Evolutionary conservation across 2,797 vertebrate genomes (phyloP).

Genomic region (Sebastes matsubarae): DNA sequence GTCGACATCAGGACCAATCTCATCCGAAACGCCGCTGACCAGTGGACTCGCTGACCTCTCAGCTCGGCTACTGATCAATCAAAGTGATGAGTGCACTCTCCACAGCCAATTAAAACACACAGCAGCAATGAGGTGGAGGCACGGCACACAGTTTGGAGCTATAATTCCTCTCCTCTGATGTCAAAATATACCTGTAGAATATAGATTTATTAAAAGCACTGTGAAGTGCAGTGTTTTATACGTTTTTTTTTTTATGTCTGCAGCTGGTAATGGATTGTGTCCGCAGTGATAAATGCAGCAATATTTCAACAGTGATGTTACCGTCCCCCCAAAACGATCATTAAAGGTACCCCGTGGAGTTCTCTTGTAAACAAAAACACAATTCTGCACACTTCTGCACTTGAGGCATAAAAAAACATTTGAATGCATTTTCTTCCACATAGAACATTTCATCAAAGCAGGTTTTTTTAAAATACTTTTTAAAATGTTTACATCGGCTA

Average conservation of each 20-base stretch:
- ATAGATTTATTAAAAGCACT: not conserved
- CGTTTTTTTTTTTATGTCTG: not conserved
- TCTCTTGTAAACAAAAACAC: not conserved
- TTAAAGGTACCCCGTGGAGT: not conserved
- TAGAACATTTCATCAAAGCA: constrained; percentile 2
- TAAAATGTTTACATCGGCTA: not conserved
- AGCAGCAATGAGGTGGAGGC: not conserved
- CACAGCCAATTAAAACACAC: not conserved
- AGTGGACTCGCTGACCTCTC: constrained; percentile 48
- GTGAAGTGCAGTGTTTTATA: not conserved
- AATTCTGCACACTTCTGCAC: not conserved
- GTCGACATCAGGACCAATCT: constrained; percentile 52
- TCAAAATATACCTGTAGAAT: constrained; percentile 3
- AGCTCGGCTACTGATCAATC: constrained; percentile 53
- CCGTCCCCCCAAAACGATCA: not conserved
- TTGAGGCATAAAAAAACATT: not conserved
- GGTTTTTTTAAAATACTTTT: not conserved
- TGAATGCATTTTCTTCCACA: not conserved
- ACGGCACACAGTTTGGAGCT: not conserved
- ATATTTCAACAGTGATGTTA: constrained; percentile 21
- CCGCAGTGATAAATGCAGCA: constrained; percentile 9
- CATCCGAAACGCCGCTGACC: constrained; percentile 52
- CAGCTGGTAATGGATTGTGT: not conserved
- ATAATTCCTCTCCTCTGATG: not conserved
- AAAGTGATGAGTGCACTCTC: not conserved